Percentiles rank a stretch among this genome's conserved stretches.
These are phyloP conservation scores for Rhagoletis pomonella DNA, from an alignment of 1,140 invertebrate species.

Conservation along the genomic window DNA sequence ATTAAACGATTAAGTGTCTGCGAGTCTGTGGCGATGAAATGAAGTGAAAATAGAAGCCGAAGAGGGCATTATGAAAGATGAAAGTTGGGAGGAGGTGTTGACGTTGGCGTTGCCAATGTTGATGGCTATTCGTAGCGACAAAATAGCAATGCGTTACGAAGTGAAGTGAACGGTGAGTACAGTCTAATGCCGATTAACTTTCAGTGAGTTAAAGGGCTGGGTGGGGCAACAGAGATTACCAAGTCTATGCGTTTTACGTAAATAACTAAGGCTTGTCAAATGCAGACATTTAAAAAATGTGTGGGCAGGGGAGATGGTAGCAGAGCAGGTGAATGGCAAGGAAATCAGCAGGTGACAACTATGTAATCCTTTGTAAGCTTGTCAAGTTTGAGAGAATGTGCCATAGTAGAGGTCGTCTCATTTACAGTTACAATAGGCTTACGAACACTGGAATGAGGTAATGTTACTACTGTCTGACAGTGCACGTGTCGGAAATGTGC, in stretches of 20 bases:
- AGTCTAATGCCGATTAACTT: conserved; percentile 19
- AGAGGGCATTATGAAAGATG: not conserved
- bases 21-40: conserved; percentile 14
- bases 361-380: not conserved
- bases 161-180: not conserved
- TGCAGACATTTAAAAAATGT: not conserved
- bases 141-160: not conserved
- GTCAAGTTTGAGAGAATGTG: not conserved
- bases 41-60: conserved; percentile 37
- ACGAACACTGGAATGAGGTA: not conserved
- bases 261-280: conserved; percentile 12
- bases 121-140: not conserved
- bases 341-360: conserved; percentile 18
- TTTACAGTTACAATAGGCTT: not conserved
- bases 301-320: not conserved
- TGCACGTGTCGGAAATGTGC: not conserved
- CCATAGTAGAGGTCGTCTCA: not conserved
- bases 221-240: no score
- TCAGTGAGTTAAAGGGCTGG: not conserved
- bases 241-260: not conserved
- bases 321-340: conserved; percentile 12
- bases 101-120: no score
- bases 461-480: not conserved
- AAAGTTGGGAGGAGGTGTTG: not conserved
- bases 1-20: conserved; percentile 41